These are phyloP conservation scores for Aurelia sp. DNA, from an alignment of 30 jellyfish, hydroid and myxozoan species.

Conservation along the genomic window DNA sequence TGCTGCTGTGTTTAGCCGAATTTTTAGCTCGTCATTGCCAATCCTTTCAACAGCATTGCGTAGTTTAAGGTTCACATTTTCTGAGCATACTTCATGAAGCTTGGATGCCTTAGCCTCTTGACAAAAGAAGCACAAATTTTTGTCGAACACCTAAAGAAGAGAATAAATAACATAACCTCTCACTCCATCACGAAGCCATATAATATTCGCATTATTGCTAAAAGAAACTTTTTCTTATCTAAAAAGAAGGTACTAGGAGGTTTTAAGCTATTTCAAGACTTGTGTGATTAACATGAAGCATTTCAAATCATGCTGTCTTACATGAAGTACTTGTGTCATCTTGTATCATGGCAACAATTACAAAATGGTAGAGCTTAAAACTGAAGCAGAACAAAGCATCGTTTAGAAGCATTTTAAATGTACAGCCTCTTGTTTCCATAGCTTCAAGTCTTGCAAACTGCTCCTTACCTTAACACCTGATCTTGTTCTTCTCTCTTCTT, in stretches of 20 bases:
- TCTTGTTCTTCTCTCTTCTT: conserved; percentile 2
- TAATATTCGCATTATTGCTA: background rate
- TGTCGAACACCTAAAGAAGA: conserved; percentile 4
- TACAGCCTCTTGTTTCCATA: background rate
- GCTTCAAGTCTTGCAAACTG: conserved; percentile 1
- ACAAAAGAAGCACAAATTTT: background rate
- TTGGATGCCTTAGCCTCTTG: conserved; percentile 6
- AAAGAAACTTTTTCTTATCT: background rate
- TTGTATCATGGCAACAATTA: background rate
- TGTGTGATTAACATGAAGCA: background rate
- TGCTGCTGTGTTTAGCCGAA: no score
- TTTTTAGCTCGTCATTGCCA: background rate
- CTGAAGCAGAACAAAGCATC: background rate
- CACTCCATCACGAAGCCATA: no score
- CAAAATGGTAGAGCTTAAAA: background rate
- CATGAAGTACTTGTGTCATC: background rate
- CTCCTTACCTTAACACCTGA: conserved; percentile 1
- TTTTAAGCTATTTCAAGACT: background rate
- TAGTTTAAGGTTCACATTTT: background rate
- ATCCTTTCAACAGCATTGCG: conserved; percentile 2
- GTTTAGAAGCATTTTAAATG: conserved; percentile 1
- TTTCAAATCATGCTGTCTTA: background rate
- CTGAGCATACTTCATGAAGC: background rate
- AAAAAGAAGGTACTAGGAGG: conserved; percentile 1
- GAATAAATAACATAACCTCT: no score